Conservation (phyloP, 2,888 invertebrate species). For the Drosophila kokeensis region DNA sequence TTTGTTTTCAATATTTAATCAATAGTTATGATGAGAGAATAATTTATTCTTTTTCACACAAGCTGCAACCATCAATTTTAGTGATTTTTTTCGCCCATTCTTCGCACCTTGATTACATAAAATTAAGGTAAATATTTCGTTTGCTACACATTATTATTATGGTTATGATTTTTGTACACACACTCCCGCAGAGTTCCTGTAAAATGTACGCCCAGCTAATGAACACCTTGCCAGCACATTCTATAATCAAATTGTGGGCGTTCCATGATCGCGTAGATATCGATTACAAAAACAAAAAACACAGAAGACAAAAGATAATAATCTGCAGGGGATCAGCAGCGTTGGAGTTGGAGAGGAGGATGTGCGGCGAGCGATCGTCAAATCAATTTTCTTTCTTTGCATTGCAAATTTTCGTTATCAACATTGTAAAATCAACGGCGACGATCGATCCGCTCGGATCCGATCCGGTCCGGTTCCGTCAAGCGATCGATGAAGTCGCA, state of each 20-base stretch:
- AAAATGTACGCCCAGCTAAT: constrained; percentile 54
- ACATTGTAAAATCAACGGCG: constrained; percentile 46
- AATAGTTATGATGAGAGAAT: not conserved
- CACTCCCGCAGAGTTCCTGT: constrained; percentile 24
- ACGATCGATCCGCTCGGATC: constrained; percentile 28
- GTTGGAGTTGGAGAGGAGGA: constrained; percentile 4
- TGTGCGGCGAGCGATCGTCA: constrained; percentile 53
- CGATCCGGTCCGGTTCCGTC: constrained; percentile 24
- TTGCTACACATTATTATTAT: constrained; percentile 25
- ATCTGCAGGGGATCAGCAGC: constrained; percentile 49
- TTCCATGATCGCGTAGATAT: constrained; percentile 50
- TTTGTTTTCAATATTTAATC: not conserved
- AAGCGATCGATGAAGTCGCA: constrained; percentile 59
- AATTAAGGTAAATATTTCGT: constrained; percentile 29
- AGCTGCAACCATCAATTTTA: constrained; percentile 52
- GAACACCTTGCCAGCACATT: constrained; percentile 51
- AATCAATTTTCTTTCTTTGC: constrained; percentile 79
- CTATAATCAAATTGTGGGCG: constrained; percentile 69
- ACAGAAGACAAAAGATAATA: constrained; percentile 23
- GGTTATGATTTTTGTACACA: constrained; percentile 11
- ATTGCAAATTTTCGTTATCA: constrained; percentile 78
- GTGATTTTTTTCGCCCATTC: constrained; percentile 15
- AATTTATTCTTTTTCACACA: constrained; percentile 7
- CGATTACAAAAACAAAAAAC: constrained; percentile 6
- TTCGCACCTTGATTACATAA: constrained; percentile 39